phyloP scores from a whole-genome alignment of 1,140 invertebrate genomes.

The Himalopsyche phryganea region DNA sequence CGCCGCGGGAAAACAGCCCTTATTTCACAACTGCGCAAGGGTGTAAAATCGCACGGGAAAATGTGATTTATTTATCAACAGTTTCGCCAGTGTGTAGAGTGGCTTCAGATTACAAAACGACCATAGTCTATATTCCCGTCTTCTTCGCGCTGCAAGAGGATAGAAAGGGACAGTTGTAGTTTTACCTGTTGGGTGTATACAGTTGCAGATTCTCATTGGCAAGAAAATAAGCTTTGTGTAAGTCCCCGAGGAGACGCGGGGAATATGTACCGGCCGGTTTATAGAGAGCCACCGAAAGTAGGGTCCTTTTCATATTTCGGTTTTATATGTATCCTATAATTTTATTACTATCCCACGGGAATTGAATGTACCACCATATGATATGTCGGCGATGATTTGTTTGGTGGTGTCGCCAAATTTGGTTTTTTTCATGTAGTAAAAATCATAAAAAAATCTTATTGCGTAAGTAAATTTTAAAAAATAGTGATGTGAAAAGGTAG shows the following conservation, averaged over 20 bases:
- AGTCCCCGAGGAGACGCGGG: slow-evolving; percentile 4
- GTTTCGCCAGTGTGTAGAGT: slow-evolving; percentile 11
- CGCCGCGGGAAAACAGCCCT: slow-evolving; percentile 11
- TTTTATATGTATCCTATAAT: slow-evolving; percentile 23
- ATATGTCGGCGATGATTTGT: not conserved
- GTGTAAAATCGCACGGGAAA: slow-evolving; percentile 21
- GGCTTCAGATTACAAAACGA: slow-evolving; percentile 10
- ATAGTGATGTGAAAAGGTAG: too few relatives aligned
- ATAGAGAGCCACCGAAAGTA: slow-evolving; percentile 7
- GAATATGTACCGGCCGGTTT: not conserved
- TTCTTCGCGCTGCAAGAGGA: slow-evolving; percentile 6
- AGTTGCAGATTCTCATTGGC: slow-evolving; percentile 30
- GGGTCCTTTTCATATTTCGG: slow-evolving; percentile 16
- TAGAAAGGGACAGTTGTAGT: slow-evolving; percentile 1
- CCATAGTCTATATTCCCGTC: slow-evolving; percentile 4
- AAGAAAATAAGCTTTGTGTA: slow-evolving; percentile 34
- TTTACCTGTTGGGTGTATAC: slow-evolving; percentile 3
- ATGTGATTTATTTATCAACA: slow-evolving; percentile 35
- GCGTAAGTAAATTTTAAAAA: too few relatives aligned
- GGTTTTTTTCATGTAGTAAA: too few relatives aligned
- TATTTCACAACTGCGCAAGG: slow-evolving; percentile 9
- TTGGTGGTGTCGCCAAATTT: not conserved
- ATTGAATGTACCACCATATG: not conserved
- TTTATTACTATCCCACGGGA: slow-evolving; percentile 16
- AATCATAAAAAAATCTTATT: too few relatives aligned